A percentile compares a stretch with the other conserved stretches of the same genome.
phyloP scores from a whole-genome alignment of 2,113 vertebrate species.

The Athene noctua region DNA sequence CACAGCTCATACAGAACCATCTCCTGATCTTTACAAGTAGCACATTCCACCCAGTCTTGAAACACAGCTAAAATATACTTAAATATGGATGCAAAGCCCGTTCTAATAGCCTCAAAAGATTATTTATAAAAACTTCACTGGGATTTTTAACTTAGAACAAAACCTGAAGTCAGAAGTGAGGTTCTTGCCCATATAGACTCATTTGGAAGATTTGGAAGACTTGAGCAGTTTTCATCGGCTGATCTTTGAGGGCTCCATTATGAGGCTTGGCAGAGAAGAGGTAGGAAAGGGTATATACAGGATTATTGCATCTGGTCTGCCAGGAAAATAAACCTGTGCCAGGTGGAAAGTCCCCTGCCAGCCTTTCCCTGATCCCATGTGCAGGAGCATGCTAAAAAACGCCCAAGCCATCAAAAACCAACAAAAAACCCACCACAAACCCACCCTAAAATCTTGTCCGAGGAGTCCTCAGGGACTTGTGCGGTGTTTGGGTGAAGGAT shows the following conservation, averaged over 20 bases:
- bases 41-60: neutral
- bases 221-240: neutral
- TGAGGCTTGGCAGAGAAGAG: neutral
- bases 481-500: neutral
- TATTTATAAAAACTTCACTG: neutral
- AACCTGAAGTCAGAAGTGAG: neutral
- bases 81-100: neutral
- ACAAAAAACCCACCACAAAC: neutral
- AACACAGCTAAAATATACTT: neutral
- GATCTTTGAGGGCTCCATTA: neutral
- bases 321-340: neutral
- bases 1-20: neutral
- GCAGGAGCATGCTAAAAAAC: neutral
- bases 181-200: neutral
- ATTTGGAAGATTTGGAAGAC: neutral
- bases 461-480: neutral
- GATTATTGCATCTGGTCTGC: no score
- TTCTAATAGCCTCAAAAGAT: neutral
- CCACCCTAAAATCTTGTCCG: neutral
- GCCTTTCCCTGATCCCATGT: neutral
- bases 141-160: neutral
- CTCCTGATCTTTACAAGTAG: neutral
- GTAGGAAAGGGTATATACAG: neutral
- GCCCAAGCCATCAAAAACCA: neutral
- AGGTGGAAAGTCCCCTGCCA: neutral